Evolutionary conservation across 1,140 invertebrate genomes (phyloP).

Genomic region (Meloidogyne exigua): DNA sequence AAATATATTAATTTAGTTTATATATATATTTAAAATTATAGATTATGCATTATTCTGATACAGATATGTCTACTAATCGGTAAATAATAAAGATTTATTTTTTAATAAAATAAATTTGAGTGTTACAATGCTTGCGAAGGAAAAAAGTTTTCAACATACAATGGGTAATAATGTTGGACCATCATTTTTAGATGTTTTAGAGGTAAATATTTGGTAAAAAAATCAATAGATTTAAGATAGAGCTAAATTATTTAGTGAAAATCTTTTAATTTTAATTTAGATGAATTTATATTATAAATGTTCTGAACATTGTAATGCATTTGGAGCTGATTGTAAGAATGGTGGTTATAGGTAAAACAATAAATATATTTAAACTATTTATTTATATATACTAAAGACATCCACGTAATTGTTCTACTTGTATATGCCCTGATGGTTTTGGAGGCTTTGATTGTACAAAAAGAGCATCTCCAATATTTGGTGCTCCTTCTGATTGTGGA

Average conservation of each 20-base stretch:
- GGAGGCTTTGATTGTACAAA: conserved; percentile 36
- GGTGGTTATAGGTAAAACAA: conserved; percentile 35
- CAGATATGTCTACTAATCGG: conserved; percentile 18
- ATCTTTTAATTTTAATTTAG: background rate
- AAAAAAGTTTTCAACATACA: conserved; percentile 37
- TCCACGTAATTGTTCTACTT: conserved; percentile 35
- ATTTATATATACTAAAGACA: conserved; percentile 7
- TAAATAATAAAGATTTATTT: background rate
- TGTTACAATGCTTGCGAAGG: conserved; percentile 33
- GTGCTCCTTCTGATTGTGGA: conserved; percentile 37
- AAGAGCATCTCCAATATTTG: conserved; percentile 26
- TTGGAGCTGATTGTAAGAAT: conserved; percentile 26
- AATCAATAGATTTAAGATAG: background rate
- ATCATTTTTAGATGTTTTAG: conserved; percentile 34
- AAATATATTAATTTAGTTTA: background rate
- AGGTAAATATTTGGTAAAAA: background rate
- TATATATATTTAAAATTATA: background rate
- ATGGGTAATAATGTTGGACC: conserved; percentile 47
- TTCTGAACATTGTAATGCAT: conserved; percentile 12
- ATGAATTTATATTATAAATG: conserved; percentile 44
- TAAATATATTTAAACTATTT: background rate
- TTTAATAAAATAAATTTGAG: background rate
- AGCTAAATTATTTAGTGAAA: background rate
- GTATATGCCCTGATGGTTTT: conserved; percentile 43
- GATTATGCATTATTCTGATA: conserved; percentile 45